phyloP scores from a whole-genome alignment of 2,888 invertebrate genomes.

The Xanthia icteritia region DNA sequence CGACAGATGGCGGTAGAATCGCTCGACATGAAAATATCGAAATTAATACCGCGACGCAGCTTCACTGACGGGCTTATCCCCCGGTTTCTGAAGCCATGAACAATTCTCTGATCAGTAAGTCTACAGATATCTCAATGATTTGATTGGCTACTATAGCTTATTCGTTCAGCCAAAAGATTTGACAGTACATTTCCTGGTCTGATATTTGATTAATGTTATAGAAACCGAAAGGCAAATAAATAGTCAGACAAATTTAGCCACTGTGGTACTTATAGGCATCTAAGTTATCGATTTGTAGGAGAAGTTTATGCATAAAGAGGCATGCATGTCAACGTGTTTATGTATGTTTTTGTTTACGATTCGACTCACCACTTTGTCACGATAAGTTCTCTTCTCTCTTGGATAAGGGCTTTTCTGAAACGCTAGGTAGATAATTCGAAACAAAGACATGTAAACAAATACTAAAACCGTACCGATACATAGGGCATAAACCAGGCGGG shows the following conservation, averaged over 20 bases:
- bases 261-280: not conserved
- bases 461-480: not conserved
- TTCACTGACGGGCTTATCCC: not conserved
- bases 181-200: not conserved
- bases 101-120: not conserved
- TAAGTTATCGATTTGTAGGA: not conserved
- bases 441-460: not conserved
- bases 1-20: constrained; percentile 43
- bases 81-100: not conserved
- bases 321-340: not conserved
- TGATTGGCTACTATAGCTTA: not conserved
- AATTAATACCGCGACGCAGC: constrained; percentile 3
- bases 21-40: constrained; percentile 16
- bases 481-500: not conserved
- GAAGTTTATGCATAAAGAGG: not conserved
- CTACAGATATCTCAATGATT: not conserved
- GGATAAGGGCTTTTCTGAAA: not conserved
- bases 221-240: not conserved
- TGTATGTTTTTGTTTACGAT: not conserved
- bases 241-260: not conserved
- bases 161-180: not conserved
- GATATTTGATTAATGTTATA: not conserved
- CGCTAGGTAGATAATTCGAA: not conserved
- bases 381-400: not conserved
- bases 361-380: not conserved